Conservation (phyloP, 2,888 invertebrate species). For the Drosophila dives region DNA sequence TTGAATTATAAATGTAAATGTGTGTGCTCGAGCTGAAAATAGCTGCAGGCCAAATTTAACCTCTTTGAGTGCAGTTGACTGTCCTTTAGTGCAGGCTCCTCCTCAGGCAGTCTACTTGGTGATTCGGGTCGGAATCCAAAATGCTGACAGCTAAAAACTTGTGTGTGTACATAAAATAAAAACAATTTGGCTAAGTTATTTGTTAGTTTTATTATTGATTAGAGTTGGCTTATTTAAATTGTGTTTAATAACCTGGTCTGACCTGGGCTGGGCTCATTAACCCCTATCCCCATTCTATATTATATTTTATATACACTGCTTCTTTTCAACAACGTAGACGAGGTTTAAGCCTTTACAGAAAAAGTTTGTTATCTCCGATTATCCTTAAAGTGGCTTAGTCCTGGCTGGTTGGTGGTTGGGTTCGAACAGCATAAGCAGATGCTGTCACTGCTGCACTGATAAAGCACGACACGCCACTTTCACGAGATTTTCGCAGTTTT, state of each 20-base stretch:
- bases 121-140: background rate
- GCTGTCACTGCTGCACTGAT: conserved; percentile 40
- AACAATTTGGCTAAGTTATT: background rate
- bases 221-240: conserved; percentile 6
- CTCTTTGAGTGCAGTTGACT: conserved; percentile 35
- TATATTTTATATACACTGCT: background rate
- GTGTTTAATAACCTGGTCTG: background rate
- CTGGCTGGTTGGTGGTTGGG: background rate
- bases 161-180: background rate
- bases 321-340: background rate
- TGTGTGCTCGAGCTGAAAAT: conserved; percentile 60
- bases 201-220: background rate
- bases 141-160: background rate
- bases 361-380: conserved; percentile 4
- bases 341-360: background rate
- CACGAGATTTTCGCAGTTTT: conserved; percentile 3
- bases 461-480: conserved; percentile 48
- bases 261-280: conserved; percentile 29
- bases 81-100: background rate
- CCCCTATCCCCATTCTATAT: background rate
- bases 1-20: conserved; percentile 66
- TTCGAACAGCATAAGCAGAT: conserved; percentile 5
- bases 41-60: conserved; percentile 53
- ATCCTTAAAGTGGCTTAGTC: conserved; percentile 23
- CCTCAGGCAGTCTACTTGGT: background rate